Conservation (phyloP, 2,797 vertebrate species). For the Alcedo quadribrachys region DNA sequence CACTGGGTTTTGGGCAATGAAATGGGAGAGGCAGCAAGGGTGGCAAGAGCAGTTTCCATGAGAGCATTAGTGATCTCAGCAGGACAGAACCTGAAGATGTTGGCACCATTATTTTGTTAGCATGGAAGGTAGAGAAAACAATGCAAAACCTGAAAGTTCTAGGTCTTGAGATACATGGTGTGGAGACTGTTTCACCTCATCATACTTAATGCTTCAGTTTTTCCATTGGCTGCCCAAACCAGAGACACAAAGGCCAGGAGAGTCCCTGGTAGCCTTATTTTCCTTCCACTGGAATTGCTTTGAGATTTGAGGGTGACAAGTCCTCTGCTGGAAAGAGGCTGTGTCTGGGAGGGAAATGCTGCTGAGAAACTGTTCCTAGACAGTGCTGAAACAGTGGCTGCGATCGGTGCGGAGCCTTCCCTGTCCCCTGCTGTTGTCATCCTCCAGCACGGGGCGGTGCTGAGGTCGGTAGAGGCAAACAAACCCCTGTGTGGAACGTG, state of each 20-base stretch:
- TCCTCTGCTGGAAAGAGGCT: neutral
- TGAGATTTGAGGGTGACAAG: neutral
- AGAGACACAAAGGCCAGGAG: neutral
- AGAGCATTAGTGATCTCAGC: neutral
- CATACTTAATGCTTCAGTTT: neutral
- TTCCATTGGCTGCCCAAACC: neutral
- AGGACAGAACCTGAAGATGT: neutral
- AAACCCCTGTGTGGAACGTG: neutral
- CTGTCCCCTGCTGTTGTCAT: neutral
- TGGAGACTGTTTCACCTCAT: neutral
- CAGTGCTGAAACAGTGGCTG: neutral
- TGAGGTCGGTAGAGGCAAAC: neutral
- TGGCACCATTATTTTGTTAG: neutral
- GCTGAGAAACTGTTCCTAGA: rapidly evolving
- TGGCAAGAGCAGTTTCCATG: neutral
- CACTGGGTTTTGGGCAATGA: neutral
- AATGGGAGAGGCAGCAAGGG: neutral
- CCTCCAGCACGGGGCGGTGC: rapidly evolving
- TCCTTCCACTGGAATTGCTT: neutral
- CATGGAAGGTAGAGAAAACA: neutral
- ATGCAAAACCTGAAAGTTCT: neutral
- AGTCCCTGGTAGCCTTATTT: too few relatives aligned
- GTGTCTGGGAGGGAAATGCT: neutral
- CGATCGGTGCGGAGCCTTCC: neutral
- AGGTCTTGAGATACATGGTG: rapidly evolving